Conservation (phyloP, 2,113 vertebrate species). For the Muscicapa adusta region DNA sequence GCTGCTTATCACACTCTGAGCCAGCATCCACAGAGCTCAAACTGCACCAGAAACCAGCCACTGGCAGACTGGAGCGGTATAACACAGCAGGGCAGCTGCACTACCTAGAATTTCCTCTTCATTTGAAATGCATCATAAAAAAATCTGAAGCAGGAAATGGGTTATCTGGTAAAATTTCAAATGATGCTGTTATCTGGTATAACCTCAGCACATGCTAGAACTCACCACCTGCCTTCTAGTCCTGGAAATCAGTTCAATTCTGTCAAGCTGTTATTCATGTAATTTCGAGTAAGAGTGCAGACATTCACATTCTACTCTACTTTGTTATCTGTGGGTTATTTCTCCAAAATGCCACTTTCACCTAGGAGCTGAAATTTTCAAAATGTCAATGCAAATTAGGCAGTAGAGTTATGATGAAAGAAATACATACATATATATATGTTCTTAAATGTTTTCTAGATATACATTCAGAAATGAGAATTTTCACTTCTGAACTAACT, state of each 20-base stretch:
- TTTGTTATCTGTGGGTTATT: neutral
- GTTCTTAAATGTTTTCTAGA: neutral
- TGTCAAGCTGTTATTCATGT: neutral
- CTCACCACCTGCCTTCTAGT: neutral
- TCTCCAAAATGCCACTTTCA: neutral
- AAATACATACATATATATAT: neutral
- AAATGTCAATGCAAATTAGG: neutral
- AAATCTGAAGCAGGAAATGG: slow-evolving; percentile 29
- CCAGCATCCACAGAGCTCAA: neutral
- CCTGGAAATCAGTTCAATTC: neutral
- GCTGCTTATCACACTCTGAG: neutral
- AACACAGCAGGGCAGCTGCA: slow-evolving; percentile 6
- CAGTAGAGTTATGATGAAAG: neutral
- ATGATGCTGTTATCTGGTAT: neutral
- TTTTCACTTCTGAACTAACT: neutral
- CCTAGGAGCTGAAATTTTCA: neutral
- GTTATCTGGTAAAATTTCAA: slow-evolving; percentile 44
- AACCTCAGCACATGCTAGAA: neutral
- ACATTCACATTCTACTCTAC: neutral
- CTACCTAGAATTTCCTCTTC: slow-evolving; percentile 46
- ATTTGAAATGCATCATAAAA: neutral
- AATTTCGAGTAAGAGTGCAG: neutral
- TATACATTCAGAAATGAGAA: neutral
- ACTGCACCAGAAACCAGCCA: neutral
- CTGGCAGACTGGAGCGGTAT: neutral